These are phyloP conservation scores for Eledone cirrhosa DNA, from an alignment of 2,888 invertebrate genomes.

Conservation along the genomic window DNA sequence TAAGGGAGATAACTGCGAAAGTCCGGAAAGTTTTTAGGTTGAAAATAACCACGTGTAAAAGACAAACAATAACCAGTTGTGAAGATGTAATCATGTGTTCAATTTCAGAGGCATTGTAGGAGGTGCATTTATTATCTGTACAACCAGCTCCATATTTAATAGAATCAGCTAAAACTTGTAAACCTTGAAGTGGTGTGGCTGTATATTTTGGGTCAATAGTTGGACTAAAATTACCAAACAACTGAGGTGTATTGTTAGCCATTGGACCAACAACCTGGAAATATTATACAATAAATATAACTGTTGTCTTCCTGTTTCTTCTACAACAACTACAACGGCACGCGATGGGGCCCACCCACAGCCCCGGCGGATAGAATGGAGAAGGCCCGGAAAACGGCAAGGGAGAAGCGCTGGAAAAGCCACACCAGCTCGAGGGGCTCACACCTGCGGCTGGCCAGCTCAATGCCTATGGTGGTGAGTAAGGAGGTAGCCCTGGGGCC, in stretches of 20 bases:
- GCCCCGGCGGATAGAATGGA: too few relatives aligned
- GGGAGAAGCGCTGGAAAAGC: too few relatives aligned
- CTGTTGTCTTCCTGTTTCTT: too few relatives aligned
- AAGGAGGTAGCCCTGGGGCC: too few relatives aligned
- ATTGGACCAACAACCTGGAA: constrained; percentile 62
- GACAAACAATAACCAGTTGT: constrained; percentile 55
- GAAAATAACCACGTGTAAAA: constrained; percentile 56
- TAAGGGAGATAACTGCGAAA: too few relatives aligned
- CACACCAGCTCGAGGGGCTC: too few relatives aligned
- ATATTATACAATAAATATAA: not conserved
- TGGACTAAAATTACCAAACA: constrained; percentile 59
- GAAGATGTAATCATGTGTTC: constrained; percentile 45
- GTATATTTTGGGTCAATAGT: constrained; percentile 44
- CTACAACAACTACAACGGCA: too few relatives aligned
- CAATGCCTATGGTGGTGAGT: too few relatives aligned
- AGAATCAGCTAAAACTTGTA: constrained; percentile 42
- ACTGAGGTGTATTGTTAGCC: constrained; percentile 52
- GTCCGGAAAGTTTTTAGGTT: too few relatives aligned
- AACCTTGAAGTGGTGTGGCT: constrained; percentile 51
- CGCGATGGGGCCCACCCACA: too few relatives aligned
- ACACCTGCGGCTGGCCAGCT: too few relatives aligned
- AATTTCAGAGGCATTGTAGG: constrained; percentile 45
- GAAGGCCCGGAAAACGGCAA: too few relatives aligned
- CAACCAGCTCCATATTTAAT: constrained; percentile 50
- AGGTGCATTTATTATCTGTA: constrained; percentile 45